Evolutionary conservation across 2,797 vertebrate species (phyloP), one percentile per base, ranked within the genome.

Genomic region (Pseudochirops corinnae): DNA sequence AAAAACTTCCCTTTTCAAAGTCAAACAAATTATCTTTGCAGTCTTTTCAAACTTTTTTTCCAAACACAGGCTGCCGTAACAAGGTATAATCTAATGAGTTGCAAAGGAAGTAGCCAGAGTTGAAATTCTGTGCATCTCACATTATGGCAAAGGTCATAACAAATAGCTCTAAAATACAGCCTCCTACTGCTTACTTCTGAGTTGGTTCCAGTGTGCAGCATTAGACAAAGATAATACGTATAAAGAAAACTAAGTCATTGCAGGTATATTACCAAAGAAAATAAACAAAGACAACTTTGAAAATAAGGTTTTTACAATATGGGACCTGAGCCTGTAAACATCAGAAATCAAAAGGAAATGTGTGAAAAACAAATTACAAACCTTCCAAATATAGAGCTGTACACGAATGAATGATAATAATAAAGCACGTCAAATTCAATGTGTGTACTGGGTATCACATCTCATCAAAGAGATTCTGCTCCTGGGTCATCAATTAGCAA

Each of bases 361-460:
- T 92, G 96, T 97, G 97, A 98, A 97, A 98, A 97, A 5, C 94
- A 98, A 97, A 96, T 97, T 94, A 94, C 94, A 97, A 98, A 98
- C 12, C 90, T 95, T 96, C 95, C 96, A 53, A 90, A 90, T 16
- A 26, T 33, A 93, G 5, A 96, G 95, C 60, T 29, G 31, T 52
- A 95, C 92, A 95, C 74, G 96, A 97, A 57, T 92, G 93, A 58
- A 33, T 58, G 92, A 94, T 95, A 92, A 95, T 29, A 94, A 98
- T 98, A 98, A 97, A 92, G 91, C 96, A 95, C 95, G 94, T 98
- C 93, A 97, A 97, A 95, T 62, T 93, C 82, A 92, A 92, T 74
- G 92, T 58, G 52, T 55, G 92, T 3, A 56, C n/a, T 93, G 24
- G 11, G 92, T 39, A 97, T 96, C 94, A 96, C 96, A 96, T 98